Percentiles rank a stretch among this genome's conserved stretches.
phyloP scores from a whole-genome alignment of 2,113 vertebrate genomes.

The Sander vitreus region DNA sequence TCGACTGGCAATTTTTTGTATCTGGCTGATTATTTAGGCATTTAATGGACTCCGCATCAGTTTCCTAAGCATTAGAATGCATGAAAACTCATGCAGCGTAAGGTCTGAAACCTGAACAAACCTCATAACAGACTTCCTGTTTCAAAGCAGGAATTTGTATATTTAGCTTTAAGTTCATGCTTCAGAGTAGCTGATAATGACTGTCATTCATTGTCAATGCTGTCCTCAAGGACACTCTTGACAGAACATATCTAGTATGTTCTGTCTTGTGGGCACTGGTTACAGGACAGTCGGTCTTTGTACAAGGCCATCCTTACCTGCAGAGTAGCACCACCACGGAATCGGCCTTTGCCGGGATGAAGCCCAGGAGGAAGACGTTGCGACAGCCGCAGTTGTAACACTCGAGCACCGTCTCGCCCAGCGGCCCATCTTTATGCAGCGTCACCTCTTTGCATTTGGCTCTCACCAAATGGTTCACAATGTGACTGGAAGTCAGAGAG shows the following conservation, averaged over 20 bases:
- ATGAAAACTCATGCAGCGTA: background rate
- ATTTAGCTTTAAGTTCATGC: background rate
- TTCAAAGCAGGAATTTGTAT: background rate
- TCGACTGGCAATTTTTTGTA: background rate
- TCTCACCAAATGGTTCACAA: slow-evolving; percentile 97
- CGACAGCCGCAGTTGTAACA: slow-evolving; percentile 99
- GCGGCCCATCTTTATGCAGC: slow-evolving; percentile 96
- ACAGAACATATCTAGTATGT: background rate
- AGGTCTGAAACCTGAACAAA: background rate
- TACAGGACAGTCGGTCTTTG: background rate
- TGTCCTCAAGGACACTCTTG: background rate
- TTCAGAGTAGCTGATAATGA: background rate
- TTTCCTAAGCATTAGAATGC: background rate
- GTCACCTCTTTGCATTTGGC: slow-evolving; percentile 99
- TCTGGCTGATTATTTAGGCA: background rate
- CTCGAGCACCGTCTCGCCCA: slow-evolving; percentile 97
- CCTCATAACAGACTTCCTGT: background rate
- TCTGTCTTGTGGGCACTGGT: too few relatives aligned
- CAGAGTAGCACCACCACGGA: slow-evolving; percentile 97
- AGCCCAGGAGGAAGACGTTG: slow-evolving; percentile 97
- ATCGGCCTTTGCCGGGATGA: slow-evolving; percentile 98
- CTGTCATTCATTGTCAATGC: background rate
- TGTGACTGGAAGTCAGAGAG: slow-evolving; percentile 87
- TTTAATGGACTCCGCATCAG: background rate
- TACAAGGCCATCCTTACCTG: slow-evolving; percentile 83